Conservation (phyloP, 2,113 vertebrate genomes). For the Oncorhynchus keta region DNA sequence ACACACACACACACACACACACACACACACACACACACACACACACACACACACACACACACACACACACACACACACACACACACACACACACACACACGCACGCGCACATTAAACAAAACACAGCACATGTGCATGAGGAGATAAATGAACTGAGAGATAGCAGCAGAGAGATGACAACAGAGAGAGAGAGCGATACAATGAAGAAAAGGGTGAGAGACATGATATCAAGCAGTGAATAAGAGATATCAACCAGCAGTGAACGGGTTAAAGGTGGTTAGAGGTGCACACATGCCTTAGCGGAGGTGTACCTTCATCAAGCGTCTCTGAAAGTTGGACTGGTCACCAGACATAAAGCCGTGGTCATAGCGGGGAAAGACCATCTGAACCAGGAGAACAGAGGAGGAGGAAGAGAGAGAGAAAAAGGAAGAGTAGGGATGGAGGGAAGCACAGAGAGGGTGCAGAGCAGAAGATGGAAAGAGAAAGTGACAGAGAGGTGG, state of each 20-base stretch:
- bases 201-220: background rate
- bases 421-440: slow-evolving; percentile 16
- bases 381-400: slow-evolving; percentile 74
- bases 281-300: slow-evolving; percentile 38
- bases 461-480: background rate
- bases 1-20: no score
- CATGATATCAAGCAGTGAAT: background rate
- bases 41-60: no score
- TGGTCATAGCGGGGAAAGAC: slow-evolving; percentile 86
- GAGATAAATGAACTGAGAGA: slow-evolving; percentile 12
- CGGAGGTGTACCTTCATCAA: slow-evolving; percentile 86
- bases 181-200: slow-evolving; percentile 12
- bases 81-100: no score
- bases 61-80: no score
- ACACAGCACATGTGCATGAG: background rate
- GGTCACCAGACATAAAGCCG: slow-evolving; percentile 85
- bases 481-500: slow-evolving; percentile 11
- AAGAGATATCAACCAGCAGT: background rate
- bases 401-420: background rate
- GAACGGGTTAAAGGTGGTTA: slow-evolving; percentile 13
- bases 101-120: background rate
- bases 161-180: background rate
- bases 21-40: no score
- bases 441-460: background rate
- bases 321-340: slow-evolving; percentile 79